Evolutionary conservation across 2,113 vertebrate genomes (phyloP), one percentile per base, ranked within the genome.

Genomic region (Rhinolophus ferrumequinum): DNA sequence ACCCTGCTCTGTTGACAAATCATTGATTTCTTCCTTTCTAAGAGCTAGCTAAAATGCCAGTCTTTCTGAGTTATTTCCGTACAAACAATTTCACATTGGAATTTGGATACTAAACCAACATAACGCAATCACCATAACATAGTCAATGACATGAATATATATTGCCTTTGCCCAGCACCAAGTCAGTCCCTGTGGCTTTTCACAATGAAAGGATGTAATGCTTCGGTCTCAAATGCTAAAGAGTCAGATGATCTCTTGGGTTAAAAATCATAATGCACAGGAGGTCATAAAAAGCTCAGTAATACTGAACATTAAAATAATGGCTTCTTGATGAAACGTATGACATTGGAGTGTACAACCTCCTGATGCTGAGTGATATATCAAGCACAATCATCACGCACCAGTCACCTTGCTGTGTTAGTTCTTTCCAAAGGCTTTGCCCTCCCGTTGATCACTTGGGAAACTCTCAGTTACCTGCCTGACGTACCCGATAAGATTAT

Each of bases 181-280:
- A n/a, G 69, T 52, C 33, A 5, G 13, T 24, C 66, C 21, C 52
- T 18, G 2, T 87, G 73, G 56, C 95, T 97, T 97, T 6, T 96
- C 26, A 60, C n/a, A 3, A 13, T 77, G 56, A 94, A 97, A 90
- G 50, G 3, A 10, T 86, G 30, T 56, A 33, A 22, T 22, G 33
- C 89, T 92, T 94, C 44, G 62, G 66, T 81, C 26, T 87, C 82
- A 66, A 94, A 56, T 92, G 81, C 93, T 92, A 52, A 44, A 91
- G 72, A 47, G 54, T 35, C 35, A 82, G 24, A 38, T 77, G 4
- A 41, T 81, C 69, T 33, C 9, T 47, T 94, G 38, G 70, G 22
- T 93, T 80, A 89, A 94, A 97, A 98, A 79, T 5, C 73, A 62
- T 67, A 86, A 83, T 95, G 30, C 5, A 67, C 94, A 93, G 41